Conservation (phyloP, 2,113 vertebrate genomes). For the Tragelaphus buxtoni region DNA sequence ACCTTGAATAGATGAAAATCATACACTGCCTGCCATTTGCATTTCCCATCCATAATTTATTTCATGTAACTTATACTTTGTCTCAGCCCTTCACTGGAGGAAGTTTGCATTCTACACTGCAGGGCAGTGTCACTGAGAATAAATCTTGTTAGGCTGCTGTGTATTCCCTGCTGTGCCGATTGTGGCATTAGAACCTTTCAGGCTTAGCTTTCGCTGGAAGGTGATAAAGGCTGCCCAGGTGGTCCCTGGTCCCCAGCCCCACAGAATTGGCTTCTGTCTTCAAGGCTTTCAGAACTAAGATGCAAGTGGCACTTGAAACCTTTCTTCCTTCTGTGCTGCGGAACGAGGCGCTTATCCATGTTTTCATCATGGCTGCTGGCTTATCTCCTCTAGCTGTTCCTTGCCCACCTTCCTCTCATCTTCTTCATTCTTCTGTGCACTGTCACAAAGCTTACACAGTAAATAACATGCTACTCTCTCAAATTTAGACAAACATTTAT, state of each 20-base stretch:
- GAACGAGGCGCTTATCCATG: accelerated
- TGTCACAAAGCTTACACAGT: neutral
- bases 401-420: neutral
- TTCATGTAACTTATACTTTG: neutral
- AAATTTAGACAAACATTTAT: neutral
- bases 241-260: neutral
- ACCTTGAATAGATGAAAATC: neutral
- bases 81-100: neutral
- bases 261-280: neutral
- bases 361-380: neutral
- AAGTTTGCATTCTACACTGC: neutral
- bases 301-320: neutral
- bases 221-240: neutral
- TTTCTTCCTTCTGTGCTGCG: neutral
- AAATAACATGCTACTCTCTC: neutral
- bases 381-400: neutral
- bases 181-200: neutral
- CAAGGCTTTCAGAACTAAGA: neutral
- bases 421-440: neutral
- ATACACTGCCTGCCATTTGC: neutral
- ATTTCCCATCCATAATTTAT: neutral
- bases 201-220: too few species aligned
- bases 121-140: too few species aligned
- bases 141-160: neutral
- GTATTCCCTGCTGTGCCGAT: neutral